A percentile compares a stretch with the other conserved stretches of the same genome.
These are phyloP conservation scores for Enteromius unitaeniatus DNA, from an alignment of 2,797 vertebrate species.

Conservation along the genomic window DNA sequence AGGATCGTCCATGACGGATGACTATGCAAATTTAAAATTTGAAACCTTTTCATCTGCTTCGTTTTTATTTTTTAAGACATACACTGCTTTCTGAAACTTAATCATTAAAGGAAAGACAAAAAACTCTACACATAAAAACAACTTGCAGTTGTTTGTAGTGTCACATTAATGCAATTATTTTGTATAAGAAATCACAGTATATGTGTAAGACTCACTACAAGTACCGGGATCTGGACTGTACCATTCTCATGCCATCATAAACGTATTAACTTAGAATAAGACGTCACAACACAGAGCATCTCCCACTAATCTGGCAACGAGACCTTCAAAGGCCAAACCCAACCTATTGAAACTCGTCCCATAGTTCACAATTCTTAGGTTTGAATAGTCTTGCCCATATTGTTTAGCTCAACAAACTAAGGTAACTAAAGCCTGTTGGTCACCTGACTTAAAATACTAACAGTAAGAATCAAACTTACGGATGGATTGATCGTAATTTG, in stretches of 20 bases:
- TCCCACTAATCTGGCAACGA: not conserved
- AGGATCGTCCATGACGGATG: not conserved
- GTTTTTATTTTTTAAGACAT: not conserved
- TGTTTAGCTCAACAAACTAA: not conserved
- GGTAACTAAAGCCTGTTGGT: not conserved
- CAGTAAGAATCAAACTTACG: not conserved
- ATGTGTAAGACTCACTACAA: constrained; percentile 30
- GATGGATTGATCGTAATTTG: constrained; percentile 8
- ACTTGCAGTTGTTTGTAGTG: constrained; percentile 21
- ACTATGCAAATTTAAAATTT: constrained; percentile 1
- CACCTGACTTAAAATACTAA: constrained; percentile 17
- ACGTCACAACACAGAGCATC: not conserved
- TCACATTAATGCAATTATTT: constrained; percentile 27
- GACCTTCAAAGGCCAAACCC: not conserved
- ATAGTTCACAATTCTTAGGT: not conserved
- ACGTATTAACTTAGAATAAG: not conserved
- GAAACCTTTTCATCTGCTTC: not conserved
- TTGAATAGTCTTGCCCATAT: not conserved
- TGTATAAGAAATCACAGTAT: constrained; percentile 46
- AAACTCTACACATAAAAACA: constrained; percentile 33
- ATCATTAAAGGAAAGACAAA: constrained; percentile 25
- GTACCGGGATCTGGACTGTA: constrained; percentile 12
- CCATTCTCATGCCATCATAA: constrained; percentile 28
- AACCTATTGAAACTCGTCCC: not conserved
- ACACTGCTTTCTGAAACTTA: constrained; percentile 29